These are phyloP conservation scores for Phrynosoma blainvillii DNA, from an alignment of 2,113 vertebrate species.

Conservation along the genomic window DNA sequence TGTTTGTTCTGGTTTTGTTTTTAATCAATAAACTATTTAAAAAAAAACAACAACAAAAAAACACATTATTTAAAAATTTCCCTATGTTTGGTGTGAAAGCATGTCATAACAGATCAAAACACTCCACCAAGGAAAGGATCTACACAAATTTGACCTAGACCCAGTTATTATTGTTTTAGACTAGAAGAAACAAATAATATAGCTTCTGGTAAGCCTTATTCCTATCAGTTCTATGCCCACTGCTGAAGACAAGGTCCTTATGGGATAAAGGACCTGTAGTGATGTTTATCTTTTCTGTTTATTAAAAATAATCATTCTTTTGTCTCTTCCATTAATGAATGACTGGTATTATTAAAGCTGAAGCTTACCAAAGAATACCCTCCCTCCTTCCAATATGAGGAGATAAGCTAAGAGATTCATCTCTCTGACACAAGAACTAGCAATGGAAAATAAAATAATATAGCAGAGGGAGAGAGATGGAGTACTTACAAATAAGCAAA, in stretches of 20 bases:
- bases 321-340: conserved; percentile 42
- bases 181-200: background rate
- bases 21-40: too few species aligned
- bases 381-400: background rate
- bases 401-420: conserved; percentile 38
- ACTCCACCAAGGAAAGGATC: too few species aligned
- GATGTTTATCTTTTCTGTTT: conserved; percentile 10
- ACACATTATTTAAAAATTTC: too few species aligned
- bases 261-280: background rate
- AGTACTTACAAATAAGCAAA: background rate
- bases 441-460: background rate
- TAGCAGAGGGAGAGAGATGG: background rate
- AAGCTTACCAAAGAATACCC: conserved; percentile 12
- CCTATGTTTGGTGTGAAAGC: too few species aligned
- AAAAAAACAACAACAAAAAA: too few species aligned
- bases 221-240: background rate
- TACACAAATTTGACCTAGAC: too few species aligned
- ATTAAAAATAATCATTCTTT: conserved; percentile 32
- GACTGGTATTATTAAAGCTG: conserved; percentile 26
- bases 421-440: conserved; percentile 11
- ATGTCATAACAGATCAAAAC: too few species aligned
- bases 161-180: background rate
- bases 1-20: too few species aligned
- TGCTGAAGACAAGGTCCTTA: background rate
- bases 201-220: background rate